Evolutionary conservation across 2,888 invertebrate species (phyloP).

Genomic region (Quadroppia sp.): DNA sequence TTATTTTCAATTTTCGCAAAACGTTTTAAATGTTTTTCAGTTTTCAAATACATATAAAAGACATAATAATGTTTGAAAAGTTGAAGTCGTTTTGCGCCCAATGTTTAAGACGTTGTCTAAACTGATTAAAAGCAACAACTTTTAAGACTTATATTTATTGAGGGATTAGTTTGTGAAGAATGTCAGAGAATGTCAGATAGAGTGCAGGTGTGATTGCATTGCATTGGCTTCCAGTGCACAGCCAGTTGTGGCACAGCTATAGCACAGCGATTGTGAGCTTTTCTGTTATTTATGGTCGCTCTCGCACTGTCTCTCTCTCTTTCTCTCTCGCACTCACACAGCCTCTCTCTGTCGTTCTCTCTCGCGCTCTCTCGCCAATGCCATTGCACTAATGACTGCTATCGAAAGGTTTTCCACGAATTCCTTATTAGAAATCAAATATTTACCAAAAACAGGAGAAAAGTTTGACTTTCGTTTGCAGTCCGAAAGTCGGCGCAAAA

Average conservation of each 20-base stretch:
- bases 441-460: conserved; percentile 27
- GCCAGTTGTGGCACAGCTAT: not conserved
- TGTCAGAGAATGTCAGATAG: conserved; percentile 26
- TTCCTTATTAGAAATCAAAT: conserved; percentile 29
- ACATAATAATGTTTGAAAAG: not conserved
- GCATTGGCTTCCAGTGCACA: not conserved
- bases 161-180: not conserved
- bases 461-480: conserved; percentile 30
- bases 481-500: conserved; percentile 13
- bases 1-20: too few species aligned
- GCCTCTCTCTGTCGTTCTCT: not conserved
- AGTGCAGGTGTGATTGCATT: not conserved
- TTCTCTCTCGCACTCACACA: too few species aligned
- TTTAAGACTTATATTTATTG: conserved; percentile 24
- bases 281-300: conserved; percentile 21
- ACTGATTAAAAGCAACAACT: conserved; percentile 10
- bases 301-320: not conserved
- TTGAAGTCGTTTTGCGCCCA: not conserved
- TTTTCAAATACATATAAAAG: too few species aligned
- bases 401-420: conserved; percentile 11
- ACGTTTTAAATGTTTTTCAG: too few species aligned
- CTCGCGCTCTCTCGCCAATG: not conserved
- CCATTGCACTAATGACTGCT: conserved; percentile 16
- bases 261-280: not conserved
- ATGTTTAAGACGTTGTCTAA: conserved; percentile 6